These are phyloP conservation scores for Drosophila nigricruria DNA, from an alignment of 2,888 invertebrate species.

Conservation along the genomic window DNA sequence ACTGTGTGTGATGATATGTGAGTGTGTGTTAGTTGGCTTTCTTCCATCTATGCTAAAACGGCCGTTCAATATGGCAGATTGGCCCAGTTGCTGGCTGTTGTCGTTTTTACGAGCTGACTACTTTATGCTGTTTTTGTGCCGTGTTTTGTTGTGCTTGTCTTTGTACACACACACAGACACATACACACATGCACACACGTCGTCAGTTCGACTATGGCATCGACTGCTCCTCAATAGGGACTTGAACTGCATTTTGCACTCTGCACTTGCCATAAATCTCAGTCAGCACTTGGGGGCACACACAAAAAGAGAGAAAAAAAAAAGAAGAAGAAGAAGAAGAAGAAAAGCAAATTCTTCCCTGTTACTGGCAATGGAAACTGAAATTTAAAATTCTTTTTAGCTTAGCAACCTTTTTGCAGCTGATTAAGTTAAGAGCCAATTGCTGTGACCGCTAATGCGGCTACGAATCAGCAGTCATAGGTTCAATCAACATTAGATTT, in stretches of 20 bases:
- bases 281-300: conserved; percentile 47
- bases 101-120: conserved; percentile 59
- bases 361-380: conserved; percentile 21
- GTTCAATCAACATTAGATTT: conserved; percentile 77
- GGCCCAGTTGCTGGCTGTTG: conserved; percentile 51
- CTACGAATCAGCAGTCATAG: conserved; percentile 56
- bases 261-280: conserved; percentile 57
- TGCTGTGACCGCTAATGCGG: conserved; percentile 38
- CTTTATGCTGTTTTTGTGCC: conserved; percentile 44
- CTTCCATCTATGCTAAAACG: conserved; percentile 40
- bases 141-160: conserved; percentile 43
- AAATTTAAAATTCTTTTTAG: conserved; percentile 37
- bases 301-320: not conserved
- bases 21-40: conserved; percentile 14
- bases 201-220: conserved; percentile 46
- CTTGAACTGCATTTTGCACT: conserved; percentile 44
- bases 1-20: not conserved
- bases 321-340: not conserved
- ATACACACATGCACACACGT: conserved; percentile 32
- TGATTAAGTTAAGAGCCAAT: conserved; percentile 38
- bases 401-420: conserved; percentile 28
- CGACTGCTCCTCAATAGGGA: conserved; percentile 28
- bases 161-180: conserved; percentile 34
- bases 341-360: conserved; percentile 7
- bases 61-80: conserved; percentile 49